phyloP scores from a whole-genome alignment of 2,888 invertebrate genomes.

The Steinernema carpocapsae region DNA sequence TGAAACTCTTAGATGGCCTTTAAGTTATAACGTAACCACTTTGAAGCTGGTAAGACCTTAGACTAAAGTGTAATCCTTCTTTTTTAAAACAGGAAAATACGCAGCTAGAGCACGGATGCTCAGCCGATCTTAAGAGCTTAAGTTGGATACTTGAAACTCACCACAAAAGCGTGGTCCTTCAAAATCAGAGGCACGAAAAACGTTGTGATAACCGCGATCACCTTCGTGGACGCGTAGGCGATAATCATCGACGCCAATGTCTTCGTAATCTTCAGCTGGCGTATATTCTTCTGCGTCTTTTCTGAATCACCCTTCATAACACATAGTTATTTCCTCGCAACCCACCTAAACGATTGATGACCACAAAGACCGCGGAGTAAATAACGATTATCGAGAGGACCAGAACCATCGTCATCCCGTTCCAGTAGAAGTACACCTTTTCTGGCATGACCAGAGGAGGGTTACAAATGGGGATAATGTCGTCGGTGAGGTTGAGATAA shows the following conservation, averaged over 20 bases:
- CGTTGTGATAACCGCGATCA: not conserved
- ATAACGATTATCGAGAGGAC: not conserved
- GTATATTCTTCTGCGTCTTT: constrained; percentile 11
- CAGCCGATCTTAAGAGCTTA: too few species aligned
- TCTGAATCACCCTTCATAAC: not conserved
- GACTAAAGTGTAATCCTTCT: too few species aligned
- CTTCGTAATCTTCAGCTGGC: constrained; percentile 5
- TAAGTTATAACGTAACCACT: not conserved
- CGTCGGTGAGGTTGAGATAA: not conserved
- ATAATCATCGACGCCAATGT: not conserved
- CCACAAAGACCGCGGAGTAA: not conserved
- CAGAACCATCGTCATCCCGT: not conserved
- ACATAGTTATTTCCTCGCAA: not conserved
- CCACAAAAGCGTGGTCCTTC: not conserved
- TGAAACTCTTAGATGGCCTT: not conserved
- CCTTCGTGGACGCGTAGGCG: not conserved
- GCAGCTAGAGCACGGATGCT: too few species aligned
- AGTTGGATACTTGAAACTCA: too few species aligned
- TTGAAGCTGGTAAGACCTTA: too few species aligned
- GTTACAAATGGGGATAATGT: constrained; percentile 6
- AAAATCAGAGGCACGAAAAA: not conserved
- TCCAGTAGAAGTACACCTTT: constrained; percentile 21
- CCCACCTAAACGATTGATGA: not conserved
- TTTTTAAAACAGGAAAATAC: too few species aligned
- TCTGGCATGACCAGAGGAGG: constrained; percentile 1